These are phyloP conservation scores for Aegithalos caudatus DNA, from an alignment of 2,113 vertebrate genomes.

Conservation along the genomic window DNA sequence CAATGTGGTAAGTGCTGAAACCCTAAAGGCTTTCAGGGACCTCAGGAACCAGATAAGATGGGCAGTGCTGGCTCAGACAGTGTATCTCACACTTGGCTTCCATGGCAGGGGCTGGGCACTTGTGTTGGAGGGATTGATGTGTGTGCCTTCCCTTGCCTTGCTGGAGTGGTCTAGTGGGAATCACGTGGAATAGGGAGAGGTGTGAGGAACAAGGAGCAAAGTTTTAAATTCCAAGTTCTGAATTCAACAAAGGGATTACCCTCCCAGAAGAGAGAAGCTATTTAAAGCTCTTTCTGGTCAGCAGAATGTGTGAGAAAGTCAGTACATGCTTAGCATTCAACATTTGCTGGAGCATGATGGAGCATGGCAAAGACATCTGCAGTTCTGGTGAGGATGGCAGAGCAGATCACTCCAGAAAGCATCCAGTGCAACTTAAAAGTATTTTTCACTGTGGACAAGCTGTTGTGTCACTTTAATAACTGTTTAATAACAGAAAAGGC, in stretches of 20 bases:
- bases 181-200: background rate
- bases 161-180: background rate
- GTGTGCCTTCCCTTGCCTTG: background rate
- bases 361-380: background rate
- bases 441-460: background rate
- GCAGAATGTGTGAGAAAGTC: background rate
- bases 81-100: background rate
- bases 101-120: background rate
- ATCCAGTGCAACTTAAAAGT: background rate
- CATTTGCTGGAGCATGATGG: background rate
- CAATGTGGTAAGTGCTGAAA: background rate
- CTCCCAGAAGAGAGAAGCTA: background rate
- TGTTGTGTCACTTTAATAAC: background rate
- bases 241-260: background rate
- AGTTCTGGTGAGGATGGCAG: background rate
- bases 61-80: background rate
- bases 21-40: background rate
- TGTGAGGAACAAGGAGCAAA: background rate
- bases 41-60: background rate
- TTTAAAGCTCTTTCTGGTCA: background rate
- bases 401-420: background rate
- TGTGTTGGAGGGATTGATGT: background rate
- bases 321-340: background rate
- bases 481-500: background rate
- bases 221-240: background rate